Evolutionary conservation across 2,113 vertebrate species (phyloP).

Genomic region (Arothron firmamentum): DNA sequence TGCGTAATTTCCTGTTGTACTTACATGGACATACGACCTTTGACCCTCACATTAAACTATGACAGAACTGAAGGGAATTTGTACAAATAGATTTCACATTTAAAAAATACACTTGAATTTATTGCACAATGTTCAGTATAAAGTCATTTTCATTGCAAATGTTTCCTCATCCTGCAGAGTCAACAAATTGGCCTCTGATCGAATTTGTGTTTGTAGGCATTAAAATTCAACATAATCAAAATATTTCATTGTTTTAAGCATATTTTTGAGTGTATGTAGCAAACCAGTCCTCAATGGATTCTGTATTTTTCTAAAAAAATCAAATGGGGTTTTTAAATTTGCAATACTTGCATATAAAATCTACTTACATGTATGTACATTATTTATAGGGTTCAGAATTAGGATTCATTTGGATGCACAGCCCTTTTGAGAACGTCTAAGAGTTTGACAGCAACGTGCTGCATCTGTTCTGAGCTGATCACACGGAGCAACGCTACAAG

Average conservation of each 20-base stretch:
- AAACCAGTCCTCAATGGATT: not conserved
- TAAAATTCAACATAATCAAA: too few species aligned
- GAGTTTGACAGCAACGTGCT: conserved; percentile 54
- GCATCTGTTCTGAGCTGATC: conserved; percentile 20
- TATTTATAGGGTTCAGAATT: conserved; percentile 64
- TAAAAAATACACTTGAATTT: not conserved
- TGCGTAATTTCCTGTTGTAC: too few species aligned
- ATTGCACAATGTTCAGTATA: not conserved
- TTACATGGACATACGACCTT: too few species aligned
- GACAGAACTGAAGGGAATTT: too few species aligned
- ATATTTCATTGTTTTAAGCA: too few species aligned
- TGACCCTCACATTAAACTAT: too few species aligned
- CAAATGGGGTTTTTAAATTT: conserved; percentile 38
- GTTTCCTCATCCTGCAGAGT: too few species aligned
- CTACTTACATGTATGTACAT: conserved; percentile 71
- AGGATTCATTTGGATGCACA: conserved; percentile 63
- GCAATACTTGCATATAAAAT: conserved; percentile 61
- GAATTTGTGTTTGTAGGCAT: too few species aligned
- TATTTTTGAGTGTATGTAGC: not conserved
- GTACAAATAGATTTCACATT: too few species aligned
- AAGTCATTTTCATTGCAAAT: not conserved
- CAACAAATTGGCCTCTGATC: too few species aligned
- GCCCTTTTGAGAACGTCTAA: conserved; percentile 70
- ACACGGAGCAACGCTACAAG: not conserved
- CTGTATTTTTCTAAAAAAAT: conserved; percentile 38